Evolutionary conservation across 2,888 invertebrate species (phyloP).

Genomic region (Tanytarsus gracilentus): DNA sequence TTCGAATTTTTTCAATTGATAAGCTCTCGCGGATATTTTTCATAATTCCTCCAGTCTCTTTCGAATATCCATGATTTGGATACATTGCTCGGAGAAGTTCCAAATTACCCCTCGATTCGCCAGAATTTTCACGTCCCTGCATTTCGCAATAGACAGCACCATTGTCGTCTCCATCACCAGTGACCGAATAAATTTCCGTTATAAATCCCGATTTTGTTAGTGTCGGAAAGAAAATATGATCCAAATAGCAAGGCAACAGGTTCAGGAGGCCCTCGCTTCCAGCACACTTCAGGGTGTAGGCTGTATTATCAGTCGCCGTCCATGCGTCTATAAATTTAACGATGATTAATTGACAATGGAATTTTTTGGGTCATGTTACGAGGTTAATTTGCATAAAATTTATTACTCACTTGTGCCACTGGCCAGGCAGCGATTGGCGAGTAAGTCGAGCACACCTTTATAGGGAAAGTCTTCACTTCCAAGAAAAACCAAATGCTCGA

Average conservation of each 20-base stretch:
- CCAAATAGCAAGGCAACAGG: slow-evolving; percentile 81
- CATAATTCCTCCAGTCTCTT: slow-evolving; percentile 77
- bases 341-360: slow-evolving; percentile 4
- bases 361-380: slow-evolving; percentile 39
- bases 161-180: slow-evolving; percentile 77
- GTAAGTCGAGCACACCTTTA: slow-evolving; percentile 77
- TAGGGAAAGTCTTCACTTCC: slow-evolving; percentile 85
- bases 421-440: slow-evolving; percentile 82
- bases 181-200: slow-evolving; percentile 89
- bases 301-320: slow-evolving; percentile 68
- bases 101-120: slow-evolving; percentile 59
- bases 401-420: slow-evolving; percentile 91
- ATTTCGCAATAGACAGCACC: slow-evolving; percentile 96
- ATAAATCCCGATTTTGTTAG: slow-evolving; percentile 70
- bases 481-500: slow-evolving; percentile 85
- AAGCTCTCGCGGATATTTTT: slow-evolving; percentile 74
- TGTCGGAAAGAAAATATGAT: slow-evolving; percentile 79
- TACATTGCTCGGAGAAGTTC: slow-evolving; percentile 63
- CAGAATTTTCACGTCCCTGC: slow-evolving; percentile 77
- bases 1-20: slow-evolving; percentile 64
- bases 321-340: slow-evolving; percentile 28
- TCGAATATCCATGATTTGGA: slow-evolving; percentile 73
- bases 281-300: slow-evolving; percentile 81
- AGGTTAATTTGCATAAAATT: no score
- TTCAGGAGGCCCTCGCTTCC: slow-evolving; percentile 79